A percentile compares a stretch with the other conserved stretches of the same genome.
These are phyloP conservation scores for Lasioglossum albipes DNA, from an alignment of 1,140 invertebrate genomes.

Conservation along the genomic window DNA sequence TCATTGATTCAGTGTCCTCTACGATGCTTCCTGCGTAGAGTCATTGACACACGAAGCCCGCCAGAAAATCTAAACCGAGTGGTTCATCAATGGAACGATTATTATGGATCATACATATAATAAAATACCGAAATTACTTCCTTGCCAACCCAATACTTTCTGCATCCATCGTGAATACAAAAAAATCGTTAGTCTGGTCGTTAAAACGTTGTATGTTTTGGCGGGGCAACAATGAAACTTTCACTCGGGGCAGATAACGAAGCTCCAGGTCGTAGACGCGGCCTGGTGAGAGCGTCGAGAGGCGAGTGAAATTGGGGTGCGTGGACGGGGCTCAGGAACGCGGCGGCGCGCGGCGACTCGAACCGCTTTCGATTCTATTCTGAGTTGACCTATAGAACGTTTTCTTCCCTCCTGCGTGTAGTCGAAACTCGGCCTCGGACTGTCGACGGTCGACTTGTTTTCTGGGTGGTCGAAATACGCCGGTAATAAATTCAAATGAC, in stretches of 20 bases:
- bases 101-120: too few species aligned
- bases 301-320: conserved; percentile 44
- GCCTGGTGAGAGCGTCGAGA: not conserved
- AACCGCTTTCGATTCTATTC: conserved; percentile 63
- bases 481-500: conserved; percentile 55
- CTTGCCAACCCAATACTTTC: too few species aligned
- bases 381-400: conserved; percentile 66
- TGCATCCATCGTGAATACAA: too few species aligned
- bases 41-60: not conserved
- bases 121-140: too few species aligned
- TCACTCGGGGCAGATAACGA: not conserved
- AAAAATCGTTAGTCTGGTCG: too few species aligned
- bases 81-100: too few species aligned
- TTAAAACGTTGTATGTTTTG: not conserved
- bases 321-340: conserved; percentile 50
- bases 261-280: not conserved
- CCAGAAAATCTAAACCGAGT: not conserved
- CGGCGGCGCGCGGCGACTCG: conserved; percentile 34
- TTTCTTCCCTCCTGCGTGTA: conserved; percentile 52
- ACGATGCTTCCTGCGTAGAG: not conserved
- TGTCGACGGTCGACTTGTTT: conserved; percentile 51
- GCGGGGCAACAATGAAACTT: not conserved
- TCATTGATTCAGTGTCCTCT: not conserved
- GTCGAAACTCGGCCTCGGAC: conserved; percentile 57
- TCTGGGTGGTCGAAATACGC: conserved; percentile 59